Percentiles rank a stretch among this genome's conserved stretches.
Conservation (phyloP, 2,113 vertebrate genomes). For the Puffinus mauretanicus region DNA sequence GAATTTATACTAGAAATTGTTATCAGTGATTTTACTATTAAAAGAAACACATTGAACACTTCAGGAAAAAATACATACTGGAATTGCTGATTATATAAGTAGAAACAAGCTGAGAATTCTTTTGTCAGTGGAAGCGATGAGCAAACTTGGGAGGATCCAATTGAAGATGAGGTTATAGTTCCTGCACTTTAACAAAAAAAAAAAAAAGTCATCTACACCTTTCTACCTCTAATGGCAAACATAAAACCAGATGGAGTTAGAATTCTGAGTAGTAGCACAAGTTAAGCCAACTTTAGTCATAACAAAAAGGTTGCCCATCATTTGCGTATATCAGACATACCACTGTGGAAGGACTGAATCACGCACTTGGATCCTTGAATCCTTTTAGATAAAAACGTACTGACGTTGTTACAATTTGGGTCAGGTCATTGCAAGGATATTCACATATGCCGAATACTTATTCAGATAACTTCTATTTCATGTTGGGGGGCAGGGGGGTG, state of each 20-base stretch:
- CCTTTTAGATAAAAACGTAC: background rate
- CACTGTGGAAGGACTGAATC: background rate
- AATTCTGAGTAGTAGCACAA: background rate
- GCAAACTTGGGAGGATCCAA: background rate
- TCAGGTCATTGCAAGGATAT: background rate
- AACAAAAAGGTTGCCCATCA: background rate
- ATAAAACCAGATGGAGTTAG: background rate
- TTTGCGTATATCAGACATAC: background rate
- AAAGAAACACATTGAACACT: background rate
- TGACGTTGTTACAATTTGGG: background rate
- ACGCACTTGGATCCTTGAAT: background rate
- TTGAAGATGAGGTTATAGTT: background rate
- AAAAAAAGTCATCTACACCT: background rate
- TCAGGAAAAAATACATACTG: background rate
- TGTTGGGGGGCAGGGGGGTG: fast-evolving
- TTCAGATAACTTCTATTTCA: background rate
- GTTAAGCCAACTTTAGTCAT: background rate
- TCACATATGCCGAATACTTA: background rate
- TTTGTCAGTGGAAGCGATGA: background rate
- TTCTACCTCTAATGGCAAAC: background rate
- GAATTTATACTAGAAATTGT: background rate
- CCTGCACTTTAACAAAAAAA: background rate
- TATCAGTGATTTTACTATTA: background rate
- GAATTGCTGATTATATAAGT: background rate
- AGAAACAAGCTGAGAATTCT: background rate